Evolutionary conservation across 1,140 invertebrate species (phyloP).

Genomic region (Zaprionus nigranus): DNA sequence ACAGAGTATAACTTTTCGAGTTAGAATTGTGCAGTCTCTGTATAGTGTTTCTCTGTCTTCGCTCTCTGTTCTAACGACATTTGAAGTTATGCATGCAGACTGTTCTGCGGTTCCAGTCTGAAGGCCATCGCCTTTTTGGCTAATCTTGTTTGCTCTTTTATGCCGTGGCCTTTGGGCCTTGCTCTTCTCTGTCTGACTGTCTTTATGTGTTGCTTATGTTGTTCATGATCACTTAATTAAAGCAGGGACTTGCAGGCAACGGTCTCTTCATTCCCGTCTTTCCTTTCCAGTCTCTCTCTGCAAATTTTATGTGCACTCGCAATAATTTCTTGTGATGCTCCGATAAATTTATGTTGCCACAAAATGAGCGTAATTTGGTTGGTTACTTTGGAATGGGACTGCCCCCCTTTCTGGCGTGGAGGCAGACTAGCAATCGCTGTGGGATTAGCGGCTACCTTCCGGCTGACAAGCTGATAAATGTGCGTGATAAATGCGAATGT

Average conservation of each 20-base stretch:
- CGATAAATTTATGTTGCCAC: slow-evolving; percentile 76
- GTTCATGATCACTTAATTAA: slow-evolving; percentile 82
- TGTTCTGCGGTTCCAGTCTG: slow-evolving; percentile 4
- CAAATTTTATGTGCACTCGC: slow-evolving; percentile 26
- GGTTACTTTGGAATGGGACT: slow-evolving; percentile 41
- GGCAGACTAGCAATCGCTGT: slow-evolving; percentile 17
- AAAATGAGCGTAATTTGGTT: slow-evolving; percentile 82
- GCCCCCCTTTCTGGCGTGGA: background rate
- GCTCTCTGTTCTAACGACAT: slow-evolving; percentile 72
- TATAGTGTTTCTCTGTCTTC: background rate
- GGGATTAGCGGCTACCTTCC: slow-evolving; percentile 53
- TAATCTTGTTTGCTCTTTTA: slow-evolving; percentile 70
- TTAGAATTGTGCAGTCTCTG: background rate
- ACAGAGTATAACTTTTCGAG: slow-evolving; percentile 1
- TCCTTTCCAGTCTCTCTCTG: background rate
- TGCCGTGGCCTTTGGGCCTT: slow-evolving; percentile 52
- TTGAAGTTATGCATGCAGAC: slow-evolving; percentile 60
- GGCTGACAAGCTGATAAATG: slow-evolving; percentile 80
- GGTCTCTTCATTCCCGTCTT: background rate
- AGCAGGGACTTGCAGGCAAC: slow-evolving; percentile 30
- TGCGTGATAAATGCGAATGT: slow-evolving; percentile 74
- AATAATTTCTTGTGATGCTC: slow-evolving; percentile 50
- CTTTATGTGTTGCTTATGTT: slow-evolving; percentile 56
- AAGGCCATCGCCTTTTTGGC: slow-evolving; percentile 57
- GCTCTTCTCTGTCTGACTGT: slow-evolving; percentile 16